These are phyloP conservation scores for Saturnia pavonia DNA, from an alignment of 2,888 invertebrate genomes.

Conservation along the genomic window DNA sequence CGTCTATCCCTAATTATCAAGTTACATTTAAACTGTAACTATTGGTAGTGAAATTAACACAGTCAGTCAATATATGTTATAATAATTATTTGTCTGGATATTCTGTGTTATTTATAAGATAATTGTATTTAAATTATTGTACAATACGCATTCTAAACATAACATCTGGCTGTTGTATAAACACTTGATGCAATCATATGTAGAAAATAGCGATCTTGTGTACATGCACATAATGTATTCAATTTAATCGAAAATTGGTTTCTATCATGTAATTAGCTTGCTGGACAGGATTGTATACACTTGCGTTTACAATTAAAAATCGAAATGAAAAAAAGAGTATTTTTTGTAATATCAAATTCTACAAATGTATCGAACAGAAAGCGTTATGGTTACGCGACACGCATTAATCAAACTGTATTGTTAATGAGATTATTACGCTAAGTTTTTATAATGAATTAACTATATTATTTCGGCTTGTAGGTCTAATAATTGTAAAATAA, in stretches of 20 bases:
- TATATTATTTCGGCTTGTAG: background rate
- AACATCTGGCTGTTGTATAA: background rate
- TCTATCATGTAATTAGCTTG: background rate
- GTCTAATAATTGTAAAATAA: background rate
- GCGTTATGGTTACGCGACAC: background rate
- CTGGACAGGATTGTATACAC: background rate
- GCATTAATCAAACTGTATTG: background rate
- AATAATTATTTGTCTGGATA: background rate
- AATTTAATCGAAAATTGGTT: background rate
- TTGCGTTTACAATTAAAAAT: background rate
- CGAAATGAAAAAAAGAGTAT: background rate
- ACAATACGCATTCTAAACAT: background rate
- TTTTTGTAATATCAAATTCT: background rate
- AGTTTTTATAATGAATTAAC: background rate
- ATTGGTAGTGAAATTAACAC: background rate
- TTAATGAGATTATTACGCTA: slow-evolving; percentile 2
- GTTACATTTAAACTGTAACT: background rate
- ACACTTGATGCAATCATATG: background rate
- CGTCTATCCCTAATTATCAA: background rate
- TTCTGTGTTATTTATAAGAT: background rate
- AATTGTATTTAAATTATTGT: background rate
- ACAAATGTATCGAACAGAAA: background rate
- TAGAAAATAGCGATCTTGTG: background rate
- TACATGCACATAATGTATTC: background rate
- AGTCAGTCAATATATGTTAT: background rate